phyloP scores from a whole-genome alignment of 1,140 invertebrate genomes.

The Eriosoma lanigerum region DNA sequence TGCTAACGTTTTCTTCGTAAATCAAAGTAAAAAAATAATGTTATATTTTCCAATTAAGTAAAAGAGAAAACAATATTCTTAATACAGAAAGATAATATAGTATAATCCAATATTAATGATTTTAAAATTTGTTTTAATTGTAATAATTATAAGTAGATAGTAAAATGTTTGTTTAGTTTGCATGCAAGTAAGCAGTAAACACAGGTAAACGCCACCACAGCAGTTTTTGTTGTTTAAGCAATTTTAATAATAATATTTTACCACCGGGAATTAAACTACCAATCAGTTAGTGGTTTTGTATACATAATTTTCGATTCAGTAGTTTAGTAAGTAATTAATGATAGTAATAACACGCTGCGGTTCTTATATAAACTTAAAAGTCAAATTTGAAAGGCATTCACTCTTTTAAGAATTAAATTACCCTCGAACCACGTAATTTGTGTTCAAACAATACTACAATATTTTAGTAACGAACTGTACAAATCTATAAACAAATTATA shows the following conservation, averaged over 20 bases:
- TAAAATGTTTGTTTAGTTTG: neutral
- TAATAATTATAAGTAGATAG: no score
- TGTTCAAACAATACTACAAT: no score
- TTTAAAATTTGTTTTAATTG: no score
- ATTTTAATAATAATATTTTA: constrained; percentile 24
- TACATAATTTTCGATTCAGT: constrained; percentile 21
- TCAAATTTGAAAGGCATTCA: neutral
- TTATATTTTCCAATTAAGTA: no score
- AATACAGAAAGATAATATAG: no score
- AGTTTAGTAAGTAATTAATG: constrained; percentile 8
- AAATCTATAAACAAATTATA: no score
- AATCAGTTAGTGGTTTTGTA: constrained; percentile 13
- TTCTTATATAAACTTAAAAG: neutral
- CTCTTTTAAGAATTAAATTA: neutral
- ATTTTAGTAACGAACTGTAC: no score
- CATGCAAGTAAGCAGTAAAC: neutral
- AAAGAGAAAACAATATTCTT: no score
- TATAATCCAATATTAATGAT: no score
- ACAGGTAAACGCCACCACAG: neutral
- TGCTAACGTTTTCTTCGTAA: no score
- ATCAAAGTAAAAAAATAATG: no score
- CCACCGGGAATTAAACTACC: constrained; percentile 6
- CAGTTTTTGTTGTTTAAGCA: constrained; percentile 32
- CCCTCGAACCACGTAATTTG: neutral
- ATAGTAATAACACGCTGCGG: neutral